A percentile compares a stretch with the other conserved stretches of the same genome.
Conservation (phyloP, 2,888 invertebrate species). For the Pteria penguin region DNA sequence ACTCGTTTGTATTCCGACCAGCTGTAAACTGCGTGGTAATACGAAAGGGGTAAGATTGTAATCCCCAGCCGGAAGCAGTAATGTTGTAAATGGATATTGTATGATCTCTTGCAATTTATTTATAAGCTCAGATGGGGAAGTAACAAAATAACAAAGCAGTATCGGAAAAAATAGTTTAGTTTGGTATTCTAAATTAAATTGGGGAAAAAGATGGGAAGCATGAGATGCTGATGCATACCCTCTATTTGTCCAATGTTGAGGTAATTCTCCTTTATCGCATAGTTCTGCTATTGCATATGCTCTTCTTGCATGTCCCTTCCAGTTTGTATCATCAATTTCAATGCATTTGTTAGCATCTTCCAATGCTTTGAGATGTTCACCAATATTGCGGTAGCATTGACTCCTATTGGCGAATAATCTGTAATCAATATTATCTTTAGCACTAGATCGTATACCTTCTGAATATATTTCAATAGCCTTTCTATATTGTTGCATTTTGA, state of each 20-base stretch:
- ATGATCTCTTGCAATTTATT: background rate
- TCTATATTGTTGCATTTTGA: constrained; percentile 10
- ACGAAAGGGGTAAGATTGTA: background rate
- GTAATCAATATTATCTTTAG: background rate
- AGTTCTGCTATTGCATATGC: constrained; percentile 36
- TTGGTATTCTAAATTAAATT: constrained; percentile 14
- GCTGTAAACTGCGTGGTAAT: constrained; percentile 24
- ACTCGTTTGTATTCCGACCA: constrained; percentile 40
- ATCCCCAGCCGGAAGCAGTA: constrained; percentile 26
- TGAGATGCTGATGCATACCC: constrained; percentile 37
- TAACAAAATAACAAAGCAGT: constrained; percentile 19
- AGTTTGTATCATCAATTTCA: constrained; percentile 14
- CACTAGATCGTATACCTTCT: constrained; percentile 5
- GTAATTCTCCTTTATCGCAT: constrained; percentile 7
- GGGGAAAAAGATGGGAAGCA: constrained; percentile 29
- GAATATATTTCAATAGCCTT: constrained; percentile 36
- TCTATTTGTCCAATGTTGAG: background rate
- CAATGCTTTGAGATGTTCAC: constrained; percentile 37
- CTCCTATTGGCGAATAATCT: constrained; percentile 26
- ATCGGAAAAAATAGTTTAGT: constrained; percentile 45
- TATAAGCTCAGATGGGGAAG: constrained; percentile 1
- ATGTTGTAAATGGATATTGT: constrained; percentile 24
- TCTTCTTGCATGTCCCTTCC: constrained; percentile 41
- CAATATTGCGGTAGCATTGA: constrained; percentile 24
- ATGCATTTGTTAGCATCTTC: constrained; percentile 40